Evolutionary conservation across 2,888 invertebrate genomes (phyloP).

Genomic region (Ariolimax columbianus): DNA sequence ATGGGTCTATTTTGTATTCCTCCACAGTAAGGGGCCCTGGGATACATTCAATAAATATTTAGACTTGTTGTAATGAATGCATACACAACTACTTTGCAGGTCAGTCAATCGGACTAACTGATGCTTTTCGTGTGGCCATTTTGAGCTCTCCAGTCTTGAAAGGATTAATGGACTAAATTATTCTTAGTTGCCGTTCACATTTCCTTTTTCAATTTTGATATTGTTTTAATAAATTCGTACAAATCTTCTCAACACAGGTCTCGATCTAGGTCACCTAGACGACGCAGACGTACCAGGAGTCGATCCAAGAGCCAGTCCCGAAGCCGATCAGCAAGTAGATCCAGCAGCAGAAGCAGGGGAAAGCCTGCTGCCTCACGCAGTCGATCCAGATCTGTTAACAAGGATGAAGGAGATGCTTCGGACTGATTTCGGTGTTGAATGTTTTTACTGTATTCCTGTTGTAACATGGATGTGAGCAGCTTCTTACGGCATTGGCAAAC

Average conservation of each 20-base stretch:
- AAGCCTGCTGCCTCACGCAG: constrained; percentile 48
- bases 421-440: constrained; percentile 38
- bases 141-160: too few species aligned
- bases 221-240: neutral
- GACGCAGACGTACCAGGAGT: constrained; percentile 40
- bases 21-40: too few species aligned
- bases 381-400: constrained; percentile 47
- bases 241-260: constrained; percentile 20
- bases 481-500: neutral
- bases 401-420: constrained; percentile 45
- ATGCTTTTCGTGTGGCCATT: too few species aligned
- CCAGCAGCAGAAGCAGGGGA: constrained; percentile 61
- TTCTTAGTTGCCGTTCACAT: too few species aligned
- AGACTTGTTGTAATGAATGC: too few species aligned
- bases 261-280: constrained; percentile 54
- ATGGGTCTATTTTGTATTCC: too few species aligned
- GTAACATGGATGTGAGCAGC: constrained; percentile 28
- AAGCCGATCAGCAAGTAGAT: constrained; percentile 55
- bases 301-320: constrained; percentile 54
- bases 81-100: too few species aligned
- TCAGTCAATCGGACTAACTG: too few species aligned
- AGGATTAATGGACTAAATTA: too few species aligned
- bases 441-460: constrained; percentile 25
- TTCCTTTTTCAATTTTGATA: neutral
- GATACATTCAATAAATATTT: too few species aligned